phyloP scores from a whole-genome alignment of 2,113 vertebrate species.

The Apus apus region DNA sequence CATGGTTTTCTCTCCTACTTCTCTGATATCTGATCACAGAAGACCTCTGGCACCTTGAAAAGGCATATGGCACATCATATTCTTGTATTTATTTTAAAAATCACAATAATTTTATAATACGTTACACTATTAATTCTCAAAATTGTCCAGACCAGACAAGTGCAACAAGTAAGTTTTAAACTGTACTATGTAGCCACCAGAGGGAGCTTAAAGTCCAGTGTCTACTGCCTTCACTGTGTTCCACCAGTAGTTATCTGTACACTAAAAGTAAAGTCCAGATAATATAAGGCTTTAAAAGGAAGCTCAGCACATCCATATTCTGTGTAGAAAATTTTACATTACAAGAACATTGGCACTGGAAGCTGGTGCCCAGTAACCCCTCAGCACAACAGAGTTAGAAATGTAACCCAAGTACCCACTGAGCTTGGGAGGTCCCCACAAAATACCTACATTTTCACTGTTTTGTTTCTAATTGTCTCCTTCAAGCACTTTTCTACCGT shows the following conservation, averaged over 20 bases:
- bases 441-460: accelerated
- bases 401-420: accelerated
- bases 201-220: conserved; percentile 29
- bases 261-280: not conserved
- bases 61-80: accelerated
- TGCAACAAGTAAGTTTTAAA: not conserved
- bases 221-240: not conserved
- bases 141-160: not conserved
- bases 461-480: not conserved
- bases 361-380: accelerated
- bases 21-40: not conserved
- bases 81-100: not conserved
- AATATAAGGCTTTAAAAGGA: not conserved
- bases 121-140: not conserved
- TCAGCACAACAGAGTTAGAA: not conserved
- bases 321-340: not conserved
- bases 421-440: not conserved
- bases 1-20: not conserved
- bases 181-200: not conserved
- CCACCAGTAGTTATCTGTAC: accelerated
- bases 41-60: not conserved
- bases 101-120: not conserved
- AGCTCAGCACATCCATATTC: not conserved
- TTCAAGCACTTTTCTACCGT: not conserved
- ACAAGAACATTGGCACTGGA: not conserved